These are phyloP conservation scores for Taenaris catops DNA, from an alignment of 2,888 invertebrate genomes.

Conservation along the genomic window DNA sequence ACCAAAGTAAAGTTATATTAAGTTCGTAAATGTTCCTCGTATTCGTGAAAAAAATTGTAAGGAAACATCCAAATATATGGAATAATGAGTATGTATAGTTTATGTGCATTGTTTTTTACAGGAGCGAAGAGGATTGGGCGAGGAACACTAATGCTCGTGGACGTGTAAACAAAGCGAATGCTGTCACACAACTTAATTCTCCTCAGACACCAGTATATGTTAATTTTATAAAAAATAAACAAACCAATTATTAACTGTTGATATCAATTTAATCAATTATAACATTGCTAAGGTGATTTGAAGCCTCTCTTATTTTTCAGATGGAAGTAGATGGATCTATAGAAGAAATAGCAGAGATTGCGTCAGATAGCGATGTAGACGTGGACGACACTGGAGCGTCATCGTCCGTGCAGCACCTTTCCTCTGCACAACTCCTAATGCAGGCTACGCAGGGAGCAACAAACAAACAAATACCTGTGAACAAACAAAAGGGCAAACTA, in stretches of 20 bases:
- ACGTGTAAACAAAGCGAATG: slow-evolving; percentile 44
- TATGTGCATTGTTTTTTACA: slow-evolving; percentile 23
- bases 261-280: neutral
- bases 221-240: neutral
- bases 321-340: slow-evolving; percentile 46
- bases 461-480: slow-evolving; percentile 28
- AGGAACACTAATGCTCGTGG: slow-evolving; percentile 43
- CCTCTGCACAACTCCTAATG: slow-evolving; percentile 63
- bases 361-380: slow-evolving; percentile 68
- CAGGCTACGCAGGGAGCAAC: slow-evolving; percentile 46
- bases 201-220: slow-evolving; percentile 23
- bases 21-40: too few species aligned
- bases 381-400: slow-evolving; percentile 52
- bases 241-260: neutral
- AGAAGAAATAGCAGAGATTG: slow-evolving; percentile 51
- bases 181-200: slow-evolving; percentile 33
- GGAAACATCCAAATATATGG: too few species aligned
- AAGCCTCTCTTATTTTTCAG: slow-evolving; percentile 13
- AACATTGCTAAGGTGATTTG: neutral
- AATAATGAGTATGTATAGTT: too few species aligned
- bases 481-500: slow-evolving; percentile 41
- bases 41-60: too few species aligned
- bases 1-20: too few species aligned
- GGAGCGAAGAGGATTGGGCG: slow-evolving; percentile 65
- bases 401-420: slow-evolving; percentile 39